A percentile compares a stretch with the other conserved stretches of the same genome.
phyloP scores from a whole-genome alignment of 2,888 invertebrate species.

The Ametastegia equiseti region DNA sequence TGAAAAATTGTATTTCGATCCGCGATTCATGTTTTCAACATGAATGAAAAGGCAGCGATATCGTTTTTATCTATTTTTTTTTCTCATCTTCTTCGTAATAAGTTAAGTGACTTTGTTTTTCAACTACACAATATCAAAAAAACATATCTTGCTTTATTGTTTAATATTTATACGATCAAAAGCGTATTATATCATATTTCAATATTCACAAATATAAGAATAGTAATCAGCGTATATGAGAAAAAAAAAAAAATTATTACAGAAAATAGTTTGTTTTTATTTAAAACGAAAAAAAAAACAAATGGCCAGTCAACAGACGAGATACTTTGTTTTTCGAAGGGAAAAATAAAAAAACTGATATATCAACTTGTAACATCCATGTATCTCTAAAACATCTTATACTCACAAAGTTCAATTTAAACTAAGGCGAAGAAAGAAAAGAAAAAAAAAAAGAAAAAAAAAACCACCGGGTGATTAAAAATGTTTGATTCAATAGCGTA shows the following conservation, averaged over 20 bases:
- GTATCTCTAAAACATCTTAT: not conserved
- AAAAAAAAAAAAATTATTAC: constrained; percentile 8
- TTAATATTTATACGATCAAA: not conserved
- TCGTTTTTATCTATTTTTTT: no score
- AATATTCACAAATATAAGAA: constrained; percentile 16
- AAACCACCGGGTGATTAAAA: not conserved
- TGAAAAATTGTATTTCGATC: not conserved
- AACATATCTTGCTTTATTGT: not conserved
- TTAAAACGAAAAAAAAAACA: no score
- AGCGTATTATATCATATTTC: not conserved
- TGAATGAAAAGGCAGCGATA: not conserved
- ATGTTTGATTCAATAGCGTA: not conserved
- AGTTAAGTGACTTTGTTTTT: not conserved
- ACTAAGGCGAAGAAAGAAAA: no score
- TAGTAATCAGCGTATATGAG: not conserved
- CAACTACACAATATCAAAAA: not conserved
- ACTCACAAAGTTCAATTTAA: not conserved
- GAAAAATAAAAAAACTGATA: not conserved
- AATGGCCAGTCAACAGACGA: not conserved
- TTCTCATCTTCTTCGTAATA: no score
- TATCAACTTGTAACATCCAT: not conserved
- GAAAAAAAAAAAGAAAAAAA: not conserved
- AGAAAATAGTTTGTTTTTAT: not conserved
- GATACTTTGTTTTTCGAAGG: not conserved
- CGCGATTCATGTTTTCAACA: not conserved